phyloP scores from a whole-genome alignment of 2,113 vertebrate genomes.

The Beaufortia kweichowensis region DNA sequence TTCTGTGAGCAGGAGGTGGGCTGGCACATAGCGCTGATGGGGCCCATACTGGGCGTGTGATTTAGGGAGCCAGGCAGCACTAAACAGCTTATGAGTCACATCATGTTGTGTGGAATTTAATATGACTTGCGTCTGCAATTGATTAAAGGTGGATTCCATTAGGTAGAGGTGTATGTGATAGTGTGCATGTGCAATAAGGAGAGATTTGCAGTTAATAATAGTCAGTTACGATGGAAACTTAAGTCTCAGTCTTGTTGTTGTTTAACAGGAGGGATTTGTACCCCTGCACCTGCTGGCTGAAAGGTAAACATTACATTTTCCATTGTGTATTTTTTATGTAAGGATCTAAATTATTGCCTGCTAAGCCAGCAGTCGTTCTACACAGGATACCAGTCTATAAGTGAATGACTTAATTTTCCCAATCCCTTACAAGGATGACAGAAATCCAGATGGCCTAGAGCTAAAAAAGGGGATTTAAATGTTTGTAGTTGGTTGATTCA shows the following conservation, averaged over 20 bases:
- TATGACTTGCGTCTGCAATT: conserved; percentile 8
- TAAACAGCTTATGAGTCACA: conserved; percentile 35
- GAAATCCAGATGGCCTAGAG: background rate
- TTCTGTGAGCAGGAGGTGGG: background rate
- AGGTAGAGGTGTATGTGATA: conserved; percentile 26
- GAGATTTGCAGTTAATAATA: conserved; percentile 61
- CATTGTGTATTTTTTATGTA: conserved; percentile 56
- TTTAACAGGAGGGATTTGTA: conserved; percentile 58
- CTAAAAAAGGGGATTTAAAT: background rate
- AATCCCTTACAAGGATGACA: conserved; percentile 8
- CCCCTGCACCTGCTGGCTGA: conserved; percentile 63
- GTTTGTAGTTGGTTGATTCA: background rate
- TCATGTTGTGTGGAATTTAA: conserved; percentile 21
- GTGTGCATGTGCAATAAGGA: background rate
- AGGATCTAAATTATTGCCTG: conserved; percentile 56
- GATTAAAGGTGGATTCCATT: conserved; percentile 33
- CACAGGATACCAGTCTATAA: background rate
- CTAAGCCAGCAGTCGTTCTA: conserved; percentile 38
- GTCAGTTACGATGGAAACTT: conserved; percentile 67
- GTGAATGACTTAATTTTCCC: conserved; percentile 22
- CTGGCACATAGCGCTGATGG: conserved; percentile 23
- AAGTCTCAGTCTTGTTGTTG: conserved; percentile 55
- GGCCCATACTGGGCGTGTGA: background rate
- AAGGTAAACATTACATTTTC: conserved; percentile 67
- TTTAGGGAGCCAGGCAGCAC: conserved; percentile 34